Conservation (phyloP, 2,888 invertebrate genomes). For the Timema cristinae region DNA sequence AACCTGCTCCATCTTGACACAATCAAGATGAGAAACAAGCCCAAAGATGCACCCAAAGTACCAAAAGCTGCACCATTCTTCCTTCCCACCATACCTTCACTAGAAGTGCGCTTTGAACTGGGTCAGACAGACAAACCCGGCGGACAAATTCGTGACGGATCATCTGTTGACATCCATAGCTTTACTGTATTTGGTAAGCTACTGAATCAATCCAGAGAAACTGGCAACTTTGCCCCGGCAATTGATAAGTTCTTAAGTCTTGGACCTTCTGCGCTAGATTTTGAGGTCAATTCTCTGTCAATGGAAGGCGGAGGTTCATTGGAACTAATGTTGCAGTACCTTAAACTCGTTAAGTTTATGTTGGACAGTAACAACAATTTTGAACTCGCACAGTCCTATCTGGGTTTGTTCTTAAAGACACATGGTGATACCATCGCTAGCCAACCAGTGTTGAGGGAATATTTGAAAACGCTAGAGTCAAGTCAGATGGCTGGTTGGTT, state of each 20-base stretch:
- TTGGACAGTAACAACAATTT: conserved; percentile 75
- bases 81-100: conserved; percentile 80
- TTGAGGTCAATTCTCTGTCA: conserved; percentile 76
- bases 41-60: conserved; percentile 74
- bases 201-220: conserved; percentile 51
- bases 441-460: conserved; percentile 52
- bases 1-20: conserved; percentile 82
- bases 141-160: conserved; percentile 50
- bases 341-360: conserved; percentile 66
- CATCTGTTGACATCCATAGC: conserved; percentile 58
- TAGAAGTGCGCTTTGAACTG: conserved; percentile 78
- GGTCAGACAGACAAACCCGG: conserved; percentile 44
- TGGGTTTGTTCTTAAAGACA: conserved; percentile 80
- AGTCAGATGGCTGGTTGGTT: conserved; percentile 61
- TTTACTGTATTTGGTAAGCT: conserved; percentile 66
- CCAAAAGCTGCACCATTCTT: conserved; percentile 94
- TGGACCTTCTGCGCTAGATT: conserved; percentile 81
- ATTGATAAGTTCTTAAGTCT: conserved; percentile 63
- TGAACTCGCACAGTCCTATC: conserved; percentile 86
- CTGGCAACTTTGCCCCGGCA: conserved; percentile 53
- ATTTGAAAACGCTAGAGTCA: conserved; percentile 55
- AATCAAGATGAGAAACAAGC: conserved; percentile 85
- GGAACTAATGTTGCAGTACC: conserved; percentile 70
- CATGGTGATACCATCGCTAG: conserved; percentile 61
- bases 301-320: conserved; percentile 69